Evolutionary conservation across 2,113 vertebrate genomes (phyloP).

Genomic region (Bucco capensis): DNA sequence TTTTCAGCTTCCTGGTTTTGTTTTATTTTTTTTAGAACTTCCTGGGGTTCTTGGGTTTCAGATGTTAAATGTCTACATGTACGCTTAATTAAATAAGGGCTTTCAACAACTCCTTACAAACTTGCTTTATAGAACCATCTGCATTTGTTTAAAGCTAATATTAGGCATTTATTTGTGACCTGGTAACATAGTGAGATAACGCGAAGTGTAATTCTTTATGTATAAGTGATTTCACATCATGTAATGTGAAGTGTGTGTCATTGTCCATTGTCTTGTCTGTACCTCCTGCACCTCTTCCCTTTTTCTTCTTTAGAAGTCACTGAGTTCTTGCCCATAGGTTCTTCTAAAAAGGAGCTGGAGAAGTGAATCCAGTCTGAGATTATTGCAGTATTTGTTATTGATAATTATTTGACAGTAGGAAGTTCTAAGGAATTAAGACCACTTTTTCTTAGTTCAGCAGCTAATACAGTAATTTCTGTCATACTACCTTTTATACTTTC

Average conservation of each 20-base stretch:
- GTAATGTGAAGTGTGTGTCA: not conserved
- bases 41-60: not conserved
- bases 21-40: not conserved
- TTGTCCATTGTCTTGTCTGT: not conserved
- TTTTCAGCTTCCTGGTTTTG: not conserved
- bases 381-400: fast-evolving
- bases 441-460: not conserved
- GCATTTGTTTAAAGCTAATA: not conserved
- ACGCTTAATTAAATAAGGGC: not conserved
- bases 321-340: not conserved
- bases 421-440: not conserved
- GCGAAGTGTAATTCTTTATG: not conserved
- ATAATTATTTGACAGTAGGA: not conserved
- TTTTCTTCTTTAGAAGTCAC: not conserved
- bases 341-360: not conserved
- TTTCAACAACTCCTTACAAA: not conserved
- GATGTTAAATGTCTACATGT: not conserved
- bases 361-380: not conserved
- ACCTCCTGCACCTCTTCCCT: not conserved
- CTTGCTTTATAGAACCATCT: not conserved
- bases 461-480: not conserved
- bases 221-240: not conserved
- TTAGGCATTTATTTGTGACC: not conserved
- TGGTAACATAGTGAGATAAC: not conserved
- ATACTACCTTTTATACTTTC: not conserved